Conservation (phyloP, 2,113 vertebrate species). For the Cyanoramphus novaezelandiae region DNA sequence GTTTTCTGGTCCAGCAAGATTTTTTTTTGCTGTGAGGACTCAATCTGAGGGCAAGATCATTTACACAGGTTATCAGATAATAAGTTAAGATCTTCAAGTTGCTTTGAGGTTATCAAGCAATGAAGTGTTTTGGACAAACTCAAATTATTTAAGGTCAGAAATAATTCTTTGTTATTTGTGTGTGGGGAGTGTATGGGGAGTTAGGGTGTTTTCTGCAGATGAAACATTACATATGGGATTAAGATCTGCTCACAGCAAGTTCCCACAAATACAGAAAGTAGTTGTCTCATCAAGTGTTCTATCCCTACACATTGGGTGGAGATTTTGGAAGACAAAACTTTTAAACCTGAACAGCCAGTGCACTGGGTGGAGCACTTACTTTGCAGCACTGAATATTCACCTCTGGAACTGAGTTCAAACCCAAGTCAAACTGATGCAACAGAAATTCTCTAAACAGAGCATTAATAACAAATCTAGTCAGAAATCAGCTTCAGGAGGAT, state of each 20-base stretch:
- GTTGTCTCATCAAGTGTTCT: constrained; percentile 63
- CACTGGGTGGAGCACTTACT: constrained; percentile 57
- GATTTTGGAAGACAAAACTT: constrained; percentile 68
- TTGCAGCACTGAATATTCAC: constrained; percentile 36
- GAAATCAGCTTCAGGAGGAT: not conserved
- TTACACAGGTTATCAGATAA: not conserved
- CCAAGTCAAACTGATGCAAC: constrained; percentile 10
- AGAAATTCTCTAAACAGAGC: not conserved
- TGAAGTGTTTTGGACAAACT: not conserved
- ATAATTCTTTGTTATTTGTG: not conserved
- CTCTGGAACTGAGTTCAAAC: constrained; percentile 17
- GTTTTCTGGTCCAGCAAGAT: not conserved
- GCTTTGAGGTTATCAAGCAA: not conserved
- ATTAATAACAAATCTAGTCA: not conserved
- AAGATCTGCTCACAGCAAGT: constrained; percentile 60
- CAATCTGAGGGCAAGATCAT: not conserved
- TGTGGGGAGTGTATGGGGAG: not conserved
- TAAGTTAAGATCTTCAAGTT: not conserved
- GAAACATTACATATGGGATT: constrained; percentile 53
- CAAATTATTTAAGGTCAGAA: not conserved
- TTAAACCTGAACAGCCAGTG: constrained; percentile 63
- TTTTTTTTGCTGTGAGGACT: not conserved
- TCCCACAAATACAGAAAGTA: constrained; percentile 69
- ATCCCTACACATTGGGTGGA: constrained; percentile 49
- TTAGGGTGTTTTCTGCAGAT: constrained; percentile 8